A percentile compares a stretch with the other conserved stretches of the same genome.
phyloP scores from a whole-genome alignment of 1,140 invertebrate species.

The Drosophila obscura region DNA sequence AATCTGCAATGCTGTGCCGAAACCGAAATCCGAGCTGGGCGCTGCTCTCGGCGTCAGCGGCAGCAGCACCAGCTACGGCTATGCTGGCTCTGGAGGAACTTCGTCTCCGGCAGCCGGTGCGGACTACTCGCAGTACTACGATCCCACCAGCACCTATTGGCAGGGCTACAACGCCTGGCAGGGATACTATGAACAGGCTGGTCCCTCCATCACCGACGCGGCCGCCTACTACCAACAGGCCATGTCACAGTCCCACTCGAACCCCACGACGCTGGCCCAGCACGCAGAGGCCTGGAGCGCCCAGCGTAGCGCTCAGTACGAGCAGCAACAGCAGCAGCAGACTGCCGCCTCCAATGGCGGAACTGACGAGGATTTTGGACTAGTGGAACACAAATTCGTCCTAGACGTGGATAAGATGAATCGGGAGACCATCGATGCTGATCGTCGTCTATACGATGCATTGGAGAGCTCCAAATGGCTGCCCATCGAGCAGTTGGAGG shows the following conservation, averaged over 20 bases:
- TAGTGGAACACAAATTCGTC: conserved; percentile 88
- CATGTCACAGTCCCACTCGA: conserved; percentile 76
- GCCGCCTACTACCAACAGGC: conserved; percentile 81
- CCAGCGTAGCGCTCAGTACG: conserved; percentile 74
- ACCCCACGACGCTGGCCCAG: conserved; percentile 73
- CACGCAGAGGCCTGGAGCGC: conserved; percentile 83
- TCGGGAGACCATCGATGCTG: conserved; percentile 89
- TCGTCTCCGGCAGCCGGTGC: conserved; percentile 64
- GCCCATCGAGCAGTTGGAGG: conserved; percentile 87
- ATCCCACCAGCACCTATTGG: conserved; percentile 89
- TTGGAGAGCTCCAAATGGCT: conserved; percentile 92
- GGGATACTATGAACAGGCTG: conserved; percentile 84
- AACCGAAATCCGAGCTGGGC: conserved; percentile 86
- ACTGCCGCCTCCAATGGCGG: conserved; percentile 31
- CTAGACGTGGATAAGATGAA: conserved; percentile 91
- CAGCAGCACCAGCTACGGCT: conserved; percentile 57
- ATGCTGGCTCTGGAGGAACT: conserved; percentile 63
- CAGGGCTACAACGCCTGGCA: conserved; percentile 85
- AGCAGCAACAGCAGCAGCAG: conserved; percentile 70
- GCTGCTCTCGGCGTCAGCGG: conserved; percentile 74
- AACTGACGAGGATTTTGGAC: conserved; percentile 67
- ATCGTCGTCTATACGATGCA: conserved; percentile 91
- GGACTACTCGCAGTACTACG: conserved; percentile 88
- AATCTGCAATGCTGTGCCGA: conserved; percentile 95
- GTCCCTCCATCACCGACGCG: conserved; percentile 77